phyloP scores from a whole-genome alignment of 92 coral and sea anemone genomes.

The Porites rus region DNA sequence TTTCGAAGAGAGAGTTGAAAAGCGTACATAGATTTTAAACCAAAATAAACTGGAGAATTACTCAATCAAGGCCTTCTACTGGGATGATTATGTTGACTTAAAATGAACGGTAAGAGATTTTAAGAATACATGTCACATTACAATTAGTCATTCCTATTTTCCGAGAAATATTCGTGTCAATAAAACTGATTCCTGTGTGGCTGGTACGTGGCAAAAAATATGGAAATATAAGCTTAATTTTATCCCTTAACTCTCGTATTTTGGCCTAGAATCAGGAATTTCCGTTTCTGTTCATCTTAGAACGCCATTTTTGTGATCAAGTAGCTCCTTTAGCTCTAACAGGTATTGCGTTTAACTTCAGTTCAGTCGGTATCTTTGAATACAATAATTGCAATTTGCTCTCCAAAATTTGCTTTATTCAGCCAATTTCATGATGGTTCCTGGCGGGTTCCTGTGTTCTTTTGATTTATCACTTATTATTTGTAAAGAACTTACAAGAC shows the following conservation, averaged over 20 bases:
- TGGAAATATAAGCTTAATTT: background rate
- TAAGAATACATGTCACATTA: background rate
- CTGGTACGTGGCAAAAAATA: constrained; percentile 44
- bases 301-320: background rate
- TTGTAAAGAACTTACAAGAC: no score
- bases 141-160: background rate
- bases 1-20: background rate
- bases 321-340: background rate
- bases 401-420: background rate
- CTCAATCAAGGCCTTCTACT: background rate
- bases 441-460: background rate
- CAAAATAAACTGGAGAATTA: background rate
- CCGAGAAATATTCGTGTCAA: background rate
- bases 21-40: background rate
- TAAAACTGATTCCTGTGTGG: background rate
- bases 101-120: constrained; percentile 86
- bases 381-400: no score
- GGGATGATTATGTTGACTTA: constrained; percentile 75
- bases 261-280: background rate
- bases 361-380: background rate
- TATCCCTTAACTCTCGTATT: background rate
- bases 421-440: background rate
- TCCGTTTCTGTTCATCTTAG: background rate
- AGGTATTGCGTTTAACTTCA: background rate
- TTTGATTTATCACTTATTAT: background rate